Conservation (phyloP, 1,140 invertebrate genomes). For the Papilio polyxenes region DNA sequence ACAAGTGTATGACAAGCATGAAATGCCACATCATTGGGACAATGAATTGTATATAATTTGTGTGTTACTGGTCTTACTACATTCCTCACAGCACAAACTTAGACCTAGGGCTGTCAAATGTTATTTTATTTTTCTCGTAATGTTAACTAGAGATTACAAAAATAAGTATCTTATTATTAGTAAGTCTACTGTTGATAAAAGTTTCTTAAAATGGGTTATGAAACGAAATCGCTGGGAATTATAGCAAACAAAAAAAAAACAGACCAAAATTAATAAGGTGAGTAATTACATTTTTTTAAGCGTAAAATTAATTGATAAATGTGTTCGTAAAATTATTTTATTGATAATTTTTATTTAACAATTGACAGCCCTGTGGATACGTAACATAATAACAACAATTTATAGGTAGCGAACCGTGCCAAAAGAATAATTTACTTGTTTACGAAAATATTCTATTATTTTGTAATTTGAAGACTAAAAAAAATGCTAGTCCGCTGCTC, state of each 20-base stretch:
- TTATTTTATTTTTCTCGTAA: background rate
- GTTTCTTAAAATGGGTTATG: too few relatives aligned
- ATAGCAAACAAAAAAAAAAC: too few relatives aligned
- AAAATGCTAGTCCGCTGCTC: background rate
- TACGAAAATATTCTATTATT: conserved; percentile 5
- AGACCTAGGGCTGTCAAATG: background rate
- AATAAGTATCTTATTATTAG: background rate
- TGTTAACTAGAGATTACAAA: background rate
- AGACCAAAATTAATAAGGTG: too few relatives aligned
- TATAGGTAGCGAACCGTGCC: background rate
- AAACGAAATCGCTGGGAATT: too few relatives aligned
- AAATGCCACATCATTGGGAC: background rate
- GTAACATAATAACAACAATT: conserved; percentile 18
- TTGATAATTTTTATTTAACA: background rate
- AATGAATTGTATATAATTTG: background rate
- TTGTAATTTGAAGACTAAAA: background rate
- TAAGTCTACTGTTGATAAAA: background rate
- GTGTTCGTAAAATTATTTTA: too few relatives aligned
- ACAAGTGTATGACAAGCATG: background rate
- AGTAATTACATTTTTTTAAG: too few relatives aligned
- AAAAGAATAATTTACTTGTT: conserved; percentile 14
- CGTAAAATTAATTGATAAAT: too few relatives aligned
- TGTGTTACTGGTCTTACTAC: conserved; percentile 13
- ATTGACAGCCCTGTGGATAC: background rate
- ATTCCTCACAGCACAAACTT: background rate